Conservation (phyloP, 2,113 vertebrate species). For the Rhodinocichla rosea region DNA sequence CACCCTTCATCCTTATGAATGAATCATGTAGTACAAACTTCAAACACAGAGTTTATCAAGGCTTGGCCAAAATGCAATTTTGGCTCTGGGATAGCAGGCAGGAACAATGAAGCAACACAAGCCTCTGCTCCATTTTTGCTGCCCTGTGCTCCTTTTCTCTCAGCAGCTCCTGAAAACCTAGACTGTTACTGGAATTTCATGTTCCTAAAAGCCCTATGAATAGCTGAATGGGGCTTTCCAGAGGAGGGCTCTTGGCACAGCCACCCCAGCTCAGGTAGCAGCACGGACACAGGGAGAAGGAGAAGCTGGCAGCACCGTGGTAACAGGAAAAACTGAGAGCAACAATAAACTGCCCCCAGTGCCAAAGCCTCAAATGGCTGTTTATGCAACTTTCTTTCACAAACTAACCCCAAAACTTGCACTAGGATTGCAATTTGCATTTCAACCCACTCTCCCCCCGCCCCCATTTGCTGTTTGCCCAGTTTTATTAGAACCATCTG, state of each 20-base stretch:
- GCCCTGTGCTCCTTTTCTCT: background rate
- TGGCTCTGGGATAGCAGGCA: background rate
- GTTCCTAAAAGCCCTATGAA: background rate
- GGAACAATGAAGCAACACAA: background rate
- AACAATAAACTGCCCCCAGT: background rate
- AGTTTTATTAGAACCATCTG: slow-evolving; percentile 58
- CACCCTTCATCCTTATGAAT: background rate
- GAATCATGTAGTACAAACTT: background rate
- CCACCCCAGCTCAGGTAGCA: background rate
- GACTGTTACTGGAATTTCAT: background rate
- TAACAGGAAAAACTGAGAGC: background rate
- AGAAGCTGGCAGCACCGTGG: background rate
- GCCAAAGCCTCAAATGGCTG: background rate
- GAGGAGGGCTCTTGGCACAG: background rate
- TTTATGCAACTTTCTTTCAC: background rate
- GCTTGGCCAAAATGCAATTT: background rate
- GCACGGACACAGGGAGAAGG: background rate
- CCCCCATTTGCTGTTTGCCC: background rate
- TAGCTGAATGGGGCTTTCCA: background rate
- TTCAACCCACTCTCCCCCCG: background rate
- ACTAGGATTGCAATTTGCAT: background rate
- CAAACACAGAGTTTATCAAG: background rate
- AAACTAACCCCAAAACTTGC: background rate
- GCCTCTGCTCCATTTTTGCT: background rate
- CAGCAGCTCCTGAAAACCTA: background rate